Evolutionary conservation across 2,113 vertebrate species (phyloP), one percentile per base, ranked within the genome.

Genomic region (Triplophysa rosa): DNA sequence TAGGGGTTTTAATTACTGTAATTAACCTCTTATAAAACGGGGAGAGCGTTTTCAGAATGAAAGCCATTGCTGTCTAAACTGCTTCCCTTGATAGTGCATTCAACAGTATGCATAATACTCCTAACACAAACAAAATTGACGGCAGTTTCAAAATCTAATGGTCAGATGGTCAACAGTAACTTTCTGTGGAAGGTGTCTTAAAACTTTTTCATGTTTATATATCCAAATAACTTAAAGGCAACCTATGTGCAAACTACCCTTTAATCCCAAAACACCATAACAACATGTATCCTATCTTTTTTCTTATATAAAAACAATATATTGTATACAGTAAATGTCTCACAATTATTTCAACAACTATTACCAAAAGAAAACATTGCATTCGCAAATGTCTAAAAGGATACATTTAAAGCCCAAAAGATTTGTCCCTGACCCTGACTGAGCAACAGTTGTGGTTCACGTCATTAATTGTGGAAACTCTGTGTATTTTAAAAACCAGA

Each of bases 1-100:
- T 40, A 40, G 52, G 58, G 71, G 61, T 42, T 26, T 75, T 75
- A 75, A 75, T 75, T 75, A 75, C 72, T 65, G 45, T 77, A 77
- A 77, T 77, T 24, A 77, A 14, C 62, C 62, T 19, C 17, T 16
- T 77, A 62, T 77, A 54, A 65, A 65, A 77, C 49, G 19, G 42
- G 62, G 19, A 77, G 45, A 49, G 19, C 54, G 74, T 62, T 42
- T 81, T 23, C 40, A 61, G 59, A 17, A 40, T 59, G 59, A 72
- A 72, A 72, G 4, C 3, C 37, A 33, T 16, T 63, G 58, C 21
- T 19, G 58, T 74, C 59, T 62, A 8, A 62, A 24, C 61, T 23
- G 58, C 59, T 33, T 17, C 23, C 16, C 13, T 19, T 74, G 58
- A 75, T 26, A 42, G 14, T 37, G 33, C 33, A 37, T 3, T 6